phyloP scores from a whole-genome alignment of 1,140 invertebrate species.

The Magallana ariakensis region DNA sequence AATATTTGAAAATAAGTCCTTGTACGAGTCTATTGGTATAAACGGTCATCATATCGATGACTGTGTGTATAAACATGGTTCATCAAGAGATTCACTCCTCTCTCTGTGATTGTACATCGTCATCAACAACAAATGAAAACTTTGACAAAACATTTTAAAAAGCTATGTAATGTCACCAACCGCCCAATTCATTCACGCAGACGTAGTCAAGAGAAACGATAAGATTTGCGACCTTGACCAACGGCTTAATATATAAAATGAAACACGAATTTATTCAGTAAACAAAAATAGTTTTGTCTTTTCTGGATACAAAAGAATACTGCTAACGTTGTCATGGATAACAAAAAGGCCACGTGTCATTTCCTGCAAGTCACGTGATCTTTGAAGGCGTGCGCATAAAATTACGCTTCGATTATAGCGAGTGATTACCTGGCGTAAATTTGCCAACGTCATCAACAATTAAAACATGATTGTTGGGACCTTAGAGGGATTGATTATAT shows the following conservation, averaged over 20 bases:
- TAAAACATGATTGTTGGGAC: slow-evolving; percentile 36
- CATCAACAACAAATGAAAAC: slow-evolving; percentile 23
- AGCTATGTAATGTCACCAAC: neutral
- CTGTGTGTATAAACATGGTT: slow-evolving; percentile 16
- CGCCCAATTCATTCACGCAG: neutral
- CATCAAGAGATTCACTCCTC: slow-evolving; percentile 8
- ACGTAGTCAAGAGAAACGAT: neutral
- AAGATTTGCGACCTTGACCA: neutral
- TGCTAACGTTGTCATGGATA: slow-evolving; percentile 15
- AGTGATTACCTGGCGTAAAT: neutral
- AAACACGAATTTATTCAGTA: neutral
- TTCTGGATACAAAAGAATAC: neutral
- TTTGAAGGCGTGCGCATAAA: neutral
- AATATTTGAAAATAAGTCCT: slow-evolving; percentile 33
- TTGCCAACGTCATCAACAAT: neutral
- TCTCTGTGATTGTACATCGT: slow-evolving; percentile 28
- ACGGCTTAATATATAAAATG: neutral
- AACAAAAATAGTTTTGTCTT: neutral
- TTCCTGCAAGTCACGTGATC: slow-evolving; percentile 29
- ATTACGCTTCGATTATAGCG: neutral
- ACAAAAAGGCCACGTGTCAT: slow-evolving; percentile 13
- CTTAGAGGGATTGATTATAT: neutral
- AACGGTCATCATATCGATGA: neutral
- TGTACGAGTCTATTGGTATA: slow-evolving; percentile 19
- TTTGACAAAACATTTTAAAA: slow-evolving; percentile 4